These are phyloP conservation scores for Spicauda simplicius DNA, from an alignment of 2,888 invertebrate genomes.

Conservation along the genomic window DNA sequence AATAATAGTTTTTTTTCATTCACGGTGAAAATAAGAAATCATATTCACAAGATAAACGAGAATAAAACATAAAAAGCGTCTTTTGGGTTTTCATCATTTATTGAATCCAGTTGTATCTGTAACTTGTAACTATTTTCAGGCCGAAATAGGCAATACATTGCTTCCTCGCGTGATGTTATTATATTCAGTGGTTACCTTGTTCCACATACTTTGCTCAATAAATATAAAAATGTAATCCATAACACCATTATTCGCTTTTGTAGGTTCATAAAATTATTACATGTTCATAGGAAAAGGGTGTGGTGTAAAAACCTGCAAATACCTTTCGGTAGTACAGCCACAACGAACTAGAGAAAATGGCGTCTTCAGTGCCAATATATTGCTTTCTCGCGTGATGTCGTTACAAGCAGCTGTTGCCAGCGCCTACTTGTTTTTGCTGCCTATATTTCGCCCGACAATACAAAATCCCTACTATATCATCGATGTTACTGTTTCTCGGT, in stretches of 20 bases:
- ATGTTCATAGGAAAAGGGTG: not conserved
- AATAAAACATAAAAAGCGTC: too few species aligned
- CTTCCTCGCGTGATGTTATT: conserved; percentile 79
- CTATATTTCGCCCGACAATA: conserved; percentile 64
- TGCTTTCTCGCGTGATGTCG: conserved; percentile 81
- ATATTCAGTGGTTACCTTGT: conserved; percentile 66
- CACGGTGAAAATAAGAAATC: too few species aligned
- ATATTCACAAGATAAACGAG: too few species aligned
- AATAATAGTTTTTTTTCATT: too few species aligned
- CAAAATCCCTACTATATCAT: conserved; percentile 69
- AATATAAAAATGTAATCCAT: too few species aligned
- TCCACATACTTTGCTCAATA: not conserved
- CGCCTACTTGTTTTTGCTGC: conserved; percentile 69
- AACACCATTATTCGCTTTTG: too few species aligned
- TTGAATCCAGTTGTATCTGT: too few species aligned
- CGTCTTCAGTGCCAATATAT: conserved; percentile 79
- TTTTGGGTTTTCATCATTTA: too few species aligned
- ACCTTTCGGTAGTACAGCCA: conserved; percentile 38
- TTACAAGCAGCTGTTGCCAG: conserved; percentile 75
- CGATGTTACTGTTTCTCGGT: conserved; percentile 52
- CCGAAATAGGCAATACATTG: conserved; percentile 63
- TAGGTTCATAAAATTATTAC: too few species aligned
- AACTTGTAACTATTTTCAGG: not conserved
- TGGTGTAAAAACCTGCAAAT: not conserved
- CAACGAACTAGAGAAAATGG: conserved; percentile 65